Percentiles rank a stretch among this genome's conserved stretches.
phyloP scores from a whole-genome alignment of 1,140 invertebrate species.

The Drosophila sp. region DNA sequence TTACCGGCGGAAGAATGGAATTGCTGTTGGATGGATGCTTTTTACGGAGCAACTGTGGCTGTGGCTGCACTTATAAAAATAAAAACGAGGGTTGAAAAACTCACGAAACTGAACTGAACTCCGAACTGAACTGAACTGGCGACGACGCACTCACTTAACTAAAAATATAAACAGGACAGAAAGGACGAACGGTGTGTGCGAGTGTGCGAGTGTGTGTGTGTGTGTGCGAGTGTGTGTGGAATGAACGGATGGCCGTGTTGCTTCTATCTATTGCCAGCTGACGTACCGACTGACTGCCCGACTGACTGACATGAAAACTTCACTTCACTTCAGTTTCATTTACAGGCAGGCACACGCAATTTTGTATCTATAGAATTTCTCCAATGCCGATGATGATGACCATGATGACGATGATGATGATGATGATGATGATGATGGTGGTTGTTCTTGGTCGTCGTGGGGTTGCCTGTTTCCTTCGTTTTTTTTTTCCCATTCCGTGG shows the following conservation, averaged over 20 bases:
- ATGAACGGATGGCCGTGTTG: conserved; percentile 1
- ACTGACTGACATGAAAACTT: conserved; percentile 49
- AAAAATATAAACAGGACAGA: conserved; percentile 47
- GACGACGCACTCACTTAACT: conserved; percentile 38
- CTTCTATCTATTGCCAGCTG: conserved; percentile 73
- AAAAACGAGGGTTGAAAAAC: conserved; percentile 44
- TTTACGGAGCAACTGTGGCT: conserved; percentile 1
- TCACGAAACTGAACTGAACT: background rate
- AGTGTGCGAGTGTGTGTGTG: too few species aligned
- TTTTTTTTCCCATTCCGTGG: background rate
- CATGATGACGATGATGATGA: too few species aligned
- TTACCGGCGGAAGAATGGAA: conserved; percentile 67
- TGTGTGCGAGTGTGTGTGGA: too few species aligned
- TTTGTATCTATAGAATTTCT: conserved; percentile 55
- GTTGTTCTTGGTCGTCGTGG: conserved; percentile 24
- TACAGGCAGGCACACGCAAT: conserved; percentile 64
- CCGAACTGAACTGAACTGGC: background rate
- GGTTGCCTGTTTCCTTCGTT: conserved; percentile 15
- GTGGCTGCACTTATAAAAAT: conserved; percentile 40
- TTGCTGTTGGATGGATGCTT: conserved; percentile 55
- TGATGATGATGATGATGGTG: conserved; percentile 12
- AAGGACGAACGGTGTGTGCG: background rate
- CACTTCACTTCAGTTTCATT: conserved; percentile 55
- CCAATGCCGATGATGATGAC: conserved; percentile 9
- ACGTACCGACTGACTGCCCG: conserved; percentile 24